phyloP scores from a whole-genome alignment of 2,888 invertebrate species.

The Hymenopus coronatus region DNA sequence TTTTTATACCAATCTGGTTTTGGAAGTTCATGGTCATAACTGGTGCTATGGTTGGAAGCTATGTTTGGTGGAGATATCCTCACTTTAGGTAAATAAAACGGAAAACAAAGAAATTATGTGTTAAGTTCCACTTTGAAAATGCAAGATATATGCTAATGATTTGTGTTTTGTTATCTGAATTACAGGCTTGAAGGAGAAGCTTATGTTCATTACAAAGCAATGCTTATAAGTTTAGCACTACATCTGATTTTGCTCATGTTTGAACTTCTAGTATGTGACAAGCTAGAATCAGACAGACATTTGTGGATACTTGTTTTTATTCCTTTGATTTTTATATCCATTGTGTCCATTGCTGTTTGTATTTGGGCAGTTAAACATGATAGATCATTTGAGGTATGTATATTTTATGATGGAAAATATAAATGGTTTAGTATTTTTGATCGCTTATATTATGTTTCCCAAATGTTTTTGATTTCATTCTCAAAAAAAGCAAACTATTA shows the following conservation, averaged over 20 bases:
- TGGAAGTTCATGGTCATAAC: constrained; percentile 91
- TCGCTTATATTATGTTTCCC: no score
- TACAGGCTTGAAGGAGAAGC: constrained; percentile 90
- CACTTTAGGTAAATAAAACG: constrained; percentile 71
- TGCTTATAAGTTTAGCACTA: constrained; percentile 92
- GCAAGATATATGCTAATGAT: background rate
- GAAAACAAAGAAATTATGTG: background rate
- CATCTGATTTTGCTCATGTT: constrained; percentile 95
- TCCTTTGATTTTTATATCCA: constrained; percentile 93
- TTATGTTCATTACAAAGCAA: constrained; percentile 96
- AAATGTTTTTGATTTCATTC: no score
- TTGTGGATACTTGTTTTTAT: constrained; percentile 91
- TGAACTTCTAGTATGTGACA: constrained; percentile 93
- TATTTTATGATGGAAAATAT: no score
- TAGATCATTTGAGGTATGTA: constrained; percentile 85
- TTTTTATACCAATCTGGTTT: constrained; percentile 95
- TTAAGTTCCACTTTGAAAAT: background rate
- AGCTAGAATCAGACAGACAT: constrained; percentile 81
- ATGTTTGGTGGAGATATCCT: constrained; percentile 95
- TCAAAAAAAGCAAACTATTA: no score
- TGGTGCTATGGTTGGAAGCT: constrained; percentile 89
- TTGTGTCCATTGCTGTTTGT: constrained; percentile 93
- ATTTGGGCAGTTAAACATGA: constrained; percentile 99
- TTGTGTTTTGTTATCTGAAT: constrained; percentile 35
- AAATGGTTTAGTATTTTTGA: no score